phyloP scores from a whole-genome alignment of 2,113 vertebrate species.

The Tyrannus savana region DNA sequence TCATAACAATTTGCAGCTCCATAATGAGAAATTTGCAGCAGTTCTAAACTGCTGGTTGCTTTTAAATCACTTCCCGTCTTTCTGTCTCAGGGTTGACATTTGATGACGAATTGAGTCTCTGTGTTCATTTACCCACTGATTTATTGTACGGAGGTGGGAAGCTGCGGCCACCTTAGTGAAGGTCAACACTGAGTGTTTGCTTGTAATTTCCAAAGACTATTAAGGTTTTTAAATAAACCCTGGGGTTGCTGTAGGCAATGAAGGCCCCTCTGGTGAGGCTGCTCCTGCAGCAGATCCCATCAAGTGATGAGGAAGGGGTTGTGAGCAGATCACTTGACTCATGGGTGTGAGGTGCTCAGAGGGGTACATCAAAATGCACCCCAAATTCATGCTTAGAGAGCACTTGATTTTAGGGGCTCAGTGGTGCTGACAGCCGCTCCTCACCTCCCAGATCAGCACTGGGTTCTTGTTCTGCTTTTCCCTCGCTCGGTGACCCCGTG shows the following conservation, averaged over 20 bases:
- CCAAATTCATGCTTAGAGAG: neutral
- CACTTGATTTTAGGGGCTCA: neutral
- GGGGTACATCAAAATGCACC: neutral
- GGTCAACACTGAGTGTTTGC: neutral
- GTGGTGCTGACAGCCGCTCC: accelerated
- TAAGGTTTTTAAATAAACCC: neutral
- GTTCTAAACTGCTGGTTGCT: neutral
- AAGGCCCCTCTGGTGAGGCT: neutral
- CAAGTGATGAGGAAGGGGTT: neutral
- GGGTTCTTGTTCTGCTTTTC: neutral
- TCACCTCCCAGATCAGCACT: neutral
- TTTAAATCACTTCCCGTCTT: neutral
- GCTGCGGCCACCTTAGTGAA: neutral
- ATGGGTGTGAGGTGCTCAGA: neutral
- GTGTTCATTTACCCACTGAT: constrained; percentile 6
- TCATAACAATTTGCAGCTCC: neutral
- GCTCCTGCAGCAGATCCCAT: neutral
- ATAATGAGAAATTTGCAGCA: neutral
- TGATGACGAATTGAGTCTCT: constrained; percentile 1
- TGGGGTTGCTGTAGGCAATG: neutral
- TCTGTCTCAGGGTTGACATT: neutral
- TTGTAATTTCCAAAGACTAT: neutral
- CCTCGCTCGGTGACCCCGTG: neutral
- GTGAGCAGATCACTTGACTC: neutral
- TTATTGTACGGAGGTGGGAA: neutral